Evolutionary conservation across 1,140 invertebrate species (phyloP), one percentile per base, ranked within the genome.

Genomic region (Drosophila chauvacae): DNA sequence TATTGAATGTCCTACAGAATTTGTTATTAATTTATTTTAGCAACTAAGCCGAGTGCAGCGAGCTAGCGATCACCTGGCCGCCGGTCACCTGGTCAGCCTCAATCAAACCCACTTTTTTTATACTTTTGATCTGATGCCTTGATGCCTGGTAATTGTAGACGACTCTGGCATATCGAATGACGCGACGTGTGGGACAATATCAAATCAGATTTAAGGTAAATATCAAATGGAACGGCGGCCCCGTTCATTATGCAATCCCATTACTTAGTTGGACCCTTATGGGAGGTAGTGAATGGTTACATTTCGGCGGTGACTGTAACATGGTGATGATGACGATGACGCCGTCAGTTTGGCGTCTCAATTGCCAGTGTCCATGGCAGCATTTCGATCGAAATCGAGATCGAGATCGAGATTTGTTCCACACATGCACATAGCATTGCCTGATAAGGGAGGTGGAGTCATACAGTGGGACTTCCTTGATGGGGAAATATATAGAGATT

Each of bases 91-190:
- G 66, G 48, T 73, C 68, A 72, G 51, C 58, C 55, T 56, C 37
- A 57, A 47, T 41, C 44, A 55, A 57, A 53, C 44, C 56, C 68
- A 48, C 74, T 66, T 62, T 56, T 56, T 26, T 11, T 10, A 28
- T n/a, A 9, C 20, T 11, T 55, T 39, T 39, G 18, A 28, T 35
- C 44, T 56, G 55, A 55, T 28, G n/a, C n/a, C n/a, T 35, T 37
- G 47, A 23, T 55, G 59, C 33, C 68, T 73, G 56, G 84, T 84
- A 88, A 88, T 81, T 72, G 77, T 78, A 88, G 84, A 90, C 83
- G 79, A 59, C 56, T 78, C 79, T 72, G 68, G 85, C 84, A 81
- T 88, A 85, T 88, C 88, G 81, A 85, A 76, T 88, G 85, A 77
- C 80, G 53, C 90, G 85, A 74, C 77, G 58, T 68, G 74, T 85